Base-by-base conservation (phyloP, 2,113 vertebrate species). In the Chelonoidis abingdonii region DNA sequence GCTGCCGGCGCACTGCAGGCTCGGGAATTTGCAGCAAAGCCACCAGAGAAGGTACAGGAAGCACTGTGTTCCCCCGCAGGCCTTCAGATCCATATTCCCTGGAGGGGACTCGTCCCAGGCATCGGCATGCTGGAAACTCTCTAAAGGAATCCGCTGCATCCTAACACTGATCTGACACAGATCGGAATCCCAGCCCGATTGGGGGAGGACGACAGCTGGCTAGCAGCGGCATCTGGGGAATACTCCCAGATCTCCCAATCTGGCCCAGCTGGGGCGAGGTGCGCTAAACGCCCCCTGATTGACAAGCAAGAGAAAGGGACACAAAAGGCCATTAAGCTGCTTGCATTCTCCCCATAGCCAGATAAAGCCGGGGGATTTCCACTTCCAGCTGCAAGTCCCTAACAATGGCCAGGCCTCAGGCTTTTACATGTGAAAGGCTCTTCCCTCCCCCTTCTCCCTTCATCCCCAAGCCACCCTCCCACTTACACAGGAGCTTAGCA, bases 191-290 rank as follows among this genome's bases (percentile, higher is more conserved):
- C 35, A 52, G 91, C 50, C 62, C 86, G 53, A 88, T 93, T 52
- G 90, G 93, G 87, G 92, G 44, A 62, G 62, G 53, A 38, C n/a
- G 89, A 93, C 97, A 98, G 98, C 97, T 98, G 97, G 95, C 97
- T 96, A 89, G 97, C 47, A 90, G 89, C 19, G 96, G 92, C 97
- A 98, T 96, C 95, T 96, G 97, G 96, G 86, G 92, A 95, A 93
- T 96, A 97, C 96, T 97, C 97, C 97, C 87, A 89, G 95, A 86
- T 81, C 90, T 97, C 96, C 94, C 69, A 65, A 89, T 76, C 80
- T 35, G 10, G 87, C 54, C 80, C 86, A 53, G 41, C 12, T 9
- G 84, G 93, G 91, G 97, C 96, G 93, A 95, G 56, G 81, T 41
- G 65, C 88, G 72, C 87, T 52, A 89, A 93, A 84, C 53, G 35